Percentiles rank a stretch among this genome's conserved stretches.
Conservation (phyloP, 2,797 vertebrate species). For the Gallirallus australis region DNA sequence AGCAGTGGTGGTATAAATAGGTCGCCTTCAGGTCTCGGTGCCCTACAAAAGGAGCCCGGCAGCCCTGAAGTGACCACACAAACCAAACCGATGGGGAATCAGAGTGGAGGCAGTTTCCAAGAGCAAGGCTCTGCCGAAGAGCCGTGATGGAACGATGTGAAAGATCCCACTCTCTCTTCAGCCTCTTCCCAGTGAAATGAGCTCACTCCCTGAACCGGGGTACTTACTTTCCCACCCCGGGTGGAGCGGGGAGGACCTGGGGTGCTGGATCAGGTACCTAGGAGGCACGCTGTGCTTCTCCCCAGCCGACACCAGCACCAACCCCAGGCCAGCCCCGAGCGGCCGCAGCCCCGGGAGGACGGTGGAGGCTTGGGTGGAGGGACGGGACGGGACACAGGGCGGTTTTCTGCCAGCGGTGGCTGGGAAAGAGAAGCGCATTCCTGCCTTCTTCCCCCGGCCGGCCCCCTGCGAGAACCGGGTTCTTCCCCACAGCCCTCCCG, state of each 20-base stretch:
- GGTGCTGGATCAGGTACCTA: not conserved
- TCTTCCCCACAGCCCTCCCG: not conserved
- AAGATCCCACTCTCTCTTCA: not conserved
- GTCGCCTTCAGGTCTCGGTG: not conserved
- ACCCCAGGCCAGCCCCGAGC: not conserved
- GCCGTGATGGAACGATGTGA: not conserved
- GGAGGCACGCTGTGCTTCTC: not conserved
- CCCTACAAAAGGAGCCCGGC: not conserved
- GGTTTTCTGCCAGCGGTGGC: not conserved
- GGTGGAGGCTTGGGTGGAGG: not conserved
- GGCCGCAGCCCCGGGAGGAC: not conserved
- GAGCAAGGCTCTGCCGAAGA: not conserved
- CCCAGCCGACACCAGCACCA: not conserved
- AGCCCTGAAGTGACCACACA: not conserved
- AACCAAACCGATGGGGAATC: not conserved
- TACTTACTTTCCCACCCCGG: not conserved
- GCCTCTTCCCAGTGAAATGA: not conserved
- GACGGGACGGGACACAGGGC: too few species aligned
- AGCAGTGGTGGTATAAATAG: not conserved
- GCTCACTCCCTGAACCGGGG: not conserved
- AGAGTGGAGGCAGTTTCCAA: not conserved
- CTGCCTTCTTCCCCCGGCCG: not conserved
- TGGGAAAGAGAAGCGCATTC: not conserved
- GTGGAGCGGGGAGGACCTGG: too few species aligned
- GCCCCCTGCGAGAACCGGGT: not conserved